Percentiles rank a stretch among this genome's conserved stretches.
Evolutionary conservation across 2,797 vertebrate genomes (phyloP).

Genomic region (Kryptolebias ocellatus): DNA sequence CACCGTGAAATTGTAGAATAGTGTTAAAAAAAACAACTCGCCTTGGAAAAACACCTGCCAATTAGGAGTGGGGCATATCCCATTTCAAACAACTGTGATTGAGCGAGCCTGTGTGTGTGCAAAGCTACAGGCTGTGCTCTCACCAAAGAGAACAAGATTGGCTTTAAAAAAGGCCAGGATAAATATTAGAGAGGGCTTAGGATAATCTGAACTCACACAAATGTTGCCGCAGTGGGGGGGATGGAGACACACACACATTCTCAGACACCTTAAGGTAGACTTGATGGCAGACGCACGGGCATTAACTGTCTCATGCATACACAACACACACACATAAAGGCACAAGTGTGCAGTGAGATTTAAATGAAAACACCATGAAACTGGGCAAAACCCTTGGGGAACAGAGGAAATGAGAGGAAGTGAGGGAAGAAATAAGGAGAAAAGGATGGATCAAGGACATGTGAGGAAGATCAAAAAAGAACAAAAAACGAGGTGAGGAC

Average conservation of each 20-base stretch:
- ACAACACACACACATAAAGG: constrained; percentile 42
- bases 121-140: constrained; percentile 66
- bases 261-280: constrained; percentile 77
- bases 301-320: constrained; percentile 25
- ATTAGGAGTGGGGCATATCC: constrained; percentile 75
- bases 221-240: constrained; percentile 51
- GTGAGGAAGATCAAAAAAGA: not conserved
- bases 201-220: constrained; percentile 69
- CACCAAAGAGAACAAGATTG: constrained; percentile 80
- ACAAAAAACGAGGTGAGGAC: not conserved
- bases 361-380: constrained; percentile 59
- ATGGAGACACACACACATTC: constrained; percentile 70
- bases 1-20: constrained; percentile 67
- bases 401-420: constrained; percentile 42
- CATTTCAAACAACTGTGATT: constrained; percentile 73
- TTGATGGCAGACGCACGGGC: constrained; percentile 57
- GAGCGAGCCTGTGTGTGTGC: constrained; percentile 37
- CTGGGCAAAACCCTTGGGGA: constrained; percentile 49
- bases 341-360: constrained; percentile 39
- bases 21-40: constrained; percentile 47
- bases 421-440: constrained; percentile 1
- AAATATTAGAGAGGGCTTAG: constrained; percentile 82
- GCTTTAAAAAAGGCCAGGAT: constrained; percentile 79
- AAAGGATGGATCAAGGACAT: constrained; percentile 7
- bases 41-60: constrained; percentile 80